phyloP scores from a whole-genome alignment of 1,140 invertebrate species.

The Drosophila tristis region DNA sequence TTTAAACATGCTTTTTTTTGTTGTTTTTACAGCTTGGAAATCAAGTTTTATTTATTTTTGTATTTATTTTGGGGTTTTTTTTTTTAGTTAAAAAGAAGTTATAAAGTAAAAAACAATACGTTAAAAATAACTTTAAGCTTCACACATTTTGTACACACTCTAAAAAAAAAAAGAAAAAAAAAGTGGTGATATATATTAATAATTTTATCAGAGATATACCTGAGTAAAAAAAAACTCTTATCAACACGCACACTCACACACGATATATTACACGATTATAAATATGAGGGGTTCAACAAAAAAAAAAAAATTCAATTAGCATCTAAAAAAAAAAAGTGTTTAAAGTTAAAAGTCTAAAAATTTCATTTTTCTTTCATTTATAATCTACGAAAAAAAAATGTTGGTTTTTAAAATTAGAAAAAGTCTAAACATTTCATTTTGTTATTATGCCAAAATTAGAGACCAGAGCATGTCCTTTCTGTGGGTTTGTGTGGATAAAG shows the following conservation, averaged over 20 bases:
- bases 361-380: slow-evolving; percentile 41
- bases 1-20: slow-evolving; percentile 11
- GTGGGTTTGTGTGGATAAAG: slow-evolving; percentile 53
- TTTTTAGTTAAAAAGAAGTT: slow-evolving; percentile 32
- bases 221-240: slow-evolving; percentile 50
- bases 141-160: slow-evolving; percentile 34
- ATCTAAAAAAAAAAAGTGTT: slow-evolving; percentile 41
- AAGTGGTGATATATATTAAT: not conserved
- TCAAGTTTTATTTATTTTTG: slow-evolving; percentile 54
- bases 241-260: slow-evolving; percentile 20
- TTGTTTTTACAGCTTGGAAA: slow-evolving; percentile 50
- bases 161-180: slow-evolving; percentile 19
- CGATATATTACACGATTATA: slow-evolving; percentile 32
- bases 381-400: slow-evolving; percentile 43
- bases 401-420: slow-evolving; percentile 12
- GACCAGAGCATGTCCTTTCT: slow-evolving; percentile 34
- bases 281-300: slow-evolving; percentile 35
- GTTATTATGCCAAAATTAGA: slow-evolving; percentile 44
- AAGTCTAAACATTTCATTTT: slow-evolving; percentile 55
- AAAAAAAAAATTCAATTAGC: slow-evolving; percentile 36
- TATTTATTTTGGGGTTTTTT: slow-evolving; percentile 2
- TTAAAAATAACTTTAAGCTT: slow-evolving; percentile 34
- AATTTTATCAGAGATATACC: slow-evolving; percentile 63
- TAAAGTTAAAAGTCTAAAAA: slow-evolving; percentile 45
- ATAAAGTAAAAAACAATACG: slow-evolving; percentile 47